phyloP scores from a whole-genome alignment of 1,140 invertebrate genomes.

The Ganaspis sp. region DNA sequence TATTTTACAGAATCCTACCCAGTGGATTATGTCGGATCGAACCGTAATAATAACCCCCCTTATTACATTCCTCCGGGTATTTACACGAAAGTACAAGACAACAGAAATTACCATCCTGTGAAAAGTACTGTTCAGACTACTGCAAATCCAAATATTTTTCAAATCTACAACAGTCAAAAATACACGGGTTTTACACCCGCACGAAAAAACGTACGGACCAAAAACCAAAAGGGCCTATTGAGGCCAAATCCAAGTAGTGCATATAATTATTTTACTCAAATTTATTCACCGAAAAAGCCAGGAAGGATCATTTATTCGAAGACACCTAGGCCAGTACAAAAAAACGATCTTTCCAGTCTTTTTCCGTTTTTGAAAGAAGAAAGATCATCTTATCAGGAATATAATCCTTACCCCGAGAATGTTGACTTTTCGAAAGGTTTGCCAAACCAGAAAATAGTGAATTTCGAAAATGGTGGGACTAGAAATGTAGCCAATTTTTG shows the following conservation, averaged over 20 bases:
- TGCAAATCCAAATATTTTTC: background rate
- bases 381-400: background rate
- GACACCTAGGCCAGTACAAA: background rate
- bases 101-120: background rate
- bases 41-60: background rate
- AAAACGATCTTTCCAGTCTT: background rate
- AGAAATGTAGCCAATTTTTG: background rate
- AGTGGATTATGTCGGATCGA: background rate
- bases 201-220: background rate
- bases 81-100: background rate
- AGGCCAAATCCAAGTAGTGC: too few relatives aligned
- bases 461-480: background rate
- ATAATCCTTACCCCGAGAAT: background rate
- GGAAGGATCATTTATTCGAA: background rate
- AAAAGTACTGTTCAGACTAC: background rate
- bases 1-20: constrained; percentile 2
- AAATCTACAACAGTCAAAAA: background rate
- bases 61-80: background rate
- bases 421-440: background rate
- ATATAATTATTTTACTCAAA: too few relatives aligned
- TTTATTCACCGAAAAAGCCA: too few relatives aligned
- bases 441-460: background rate
- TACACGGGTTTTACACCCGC: background rate
- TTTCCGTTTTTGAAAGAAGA: background rate
- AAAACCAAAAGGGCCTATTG: too few relatives aligned